Conservation (phyloP, 2,113 vertebrate genomes). For the Chloroceryle aenea region DNA sequence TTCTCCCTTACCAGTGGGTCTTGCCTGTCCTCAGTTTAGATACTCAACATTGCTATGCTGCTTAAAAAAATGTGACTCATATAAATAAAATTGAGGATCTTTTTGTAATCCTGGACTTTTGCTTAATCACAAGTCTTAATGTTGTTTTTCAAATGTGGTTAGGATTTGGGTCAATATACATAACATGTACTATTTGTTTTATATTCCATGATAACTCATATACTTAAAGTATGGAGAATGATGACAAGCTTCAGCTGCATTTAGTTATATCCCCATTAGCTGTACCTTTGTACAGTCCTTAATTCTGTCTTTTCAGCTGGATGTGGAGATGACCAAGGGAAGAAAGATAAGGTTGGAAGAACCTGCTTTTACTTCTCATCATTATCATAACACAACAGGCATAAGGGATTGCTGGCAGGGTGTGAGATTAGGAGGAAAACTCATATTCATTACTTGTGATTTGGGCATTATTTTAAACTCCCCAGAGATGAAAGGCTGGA, state of each 20-base stretch:
- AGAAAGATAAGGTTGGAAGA: background rate
- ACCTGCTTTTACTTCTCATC: background rate
- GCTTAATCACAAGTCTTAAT: background rate
- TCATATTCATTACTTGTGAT: background rate
- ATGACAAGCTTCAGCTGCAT: background rate
- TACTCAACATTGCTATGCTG: background rate
- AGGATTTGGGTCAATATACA: background rate
- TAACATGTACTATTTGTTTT: background rate
- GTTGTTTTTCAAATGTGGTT: background rate
- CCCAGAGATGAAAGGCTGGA: background rate
- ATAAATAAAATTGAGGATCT: background rate
- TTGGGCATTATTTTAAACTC: slow-evolving; percentile 15
- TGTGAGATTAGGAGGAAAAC: background rate
- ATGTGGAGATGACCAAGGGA: background rate
- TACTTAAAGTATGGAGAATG: background rate
- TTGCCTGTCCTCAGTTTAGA: background rate
- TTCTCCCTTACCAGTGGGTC: background rate
- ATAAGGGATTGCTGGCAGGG: background rate
- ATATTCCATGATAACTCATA: background rate
- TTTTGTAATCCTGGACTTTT: background rate
- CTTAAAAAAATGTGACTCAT: background rate
- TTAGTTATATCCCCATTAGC: background rate
- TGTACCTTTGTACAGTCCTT: background rate
- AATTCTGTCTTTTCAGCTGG: background rate
- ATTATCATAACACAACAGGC: background rate